A percentile compares a stretch with the other conserved stretches of the same genome.
These are phyloP conservation scores for Athalia circularis DNA, from an alignment of 2,888 invertebrate species.

Conservation along the genomic window DNA sequence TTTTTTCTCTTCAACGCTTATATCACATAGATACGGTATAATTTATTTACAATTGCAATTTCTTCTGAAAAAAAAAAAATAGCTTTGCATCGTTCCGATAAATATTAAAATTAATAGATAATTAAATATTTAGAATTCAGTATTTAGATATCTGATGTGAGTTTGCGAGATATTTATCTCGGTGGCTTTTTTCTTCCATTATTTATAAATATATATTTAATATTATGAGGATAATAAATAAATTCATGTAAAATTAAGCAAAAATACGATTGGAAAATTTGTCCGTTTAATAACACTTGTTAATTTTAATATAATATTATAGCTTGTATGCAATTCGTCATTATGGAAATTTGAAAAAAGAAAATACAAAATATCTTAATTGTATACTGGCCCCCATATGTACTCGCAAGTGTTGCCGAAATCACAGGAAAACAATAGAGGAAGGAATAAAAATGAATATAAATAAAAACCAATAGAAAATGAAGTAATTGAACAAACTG, in stretches of 20 bases:
- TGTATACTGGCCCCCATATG: neutral
- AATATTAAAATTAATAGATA: too few relatives aligned
- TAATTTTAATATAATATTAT: too few relatives aligned
- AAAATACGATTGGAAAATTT: constrained; percentile 13
- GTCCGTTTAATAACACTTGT: neutral
- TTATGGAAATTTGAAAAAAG: too few relatives aligned
- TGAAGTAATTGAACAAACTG: too few relatives aligned
- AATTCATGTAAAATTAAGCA: neutral
- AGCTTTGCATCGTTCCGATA: too few relatives aligned
- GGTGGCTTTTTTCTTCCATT: neutral
- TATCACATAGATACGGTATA: too few relatives aligned
- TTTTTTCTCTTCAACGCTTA: too few relatives aligned
- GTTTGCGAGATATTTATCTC: neutral
- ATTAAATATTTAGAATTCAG: neutral
- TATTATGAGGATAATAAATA: neutral
- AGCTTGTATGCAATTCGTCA: too few relatives aligned
- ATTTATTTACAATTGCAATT: too few relatives aligned
- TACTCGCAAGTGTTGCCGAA: constrained; percentile 1
- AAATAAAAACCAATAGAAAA: too few relatives aligned
- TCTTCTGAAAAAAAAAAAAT: too few relatives aligned
- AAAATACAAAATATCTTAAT: neutral
- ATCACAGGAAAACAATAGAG: neutral
- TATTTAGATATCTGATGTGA: neutral
- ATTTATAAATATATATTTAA: neutral
- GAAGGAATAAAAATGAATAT: too few relatives aligned